Base-by-base conservation (phyloP, 2,888 invertebrate genomes). In the Galerucella pusilla region DNA sequence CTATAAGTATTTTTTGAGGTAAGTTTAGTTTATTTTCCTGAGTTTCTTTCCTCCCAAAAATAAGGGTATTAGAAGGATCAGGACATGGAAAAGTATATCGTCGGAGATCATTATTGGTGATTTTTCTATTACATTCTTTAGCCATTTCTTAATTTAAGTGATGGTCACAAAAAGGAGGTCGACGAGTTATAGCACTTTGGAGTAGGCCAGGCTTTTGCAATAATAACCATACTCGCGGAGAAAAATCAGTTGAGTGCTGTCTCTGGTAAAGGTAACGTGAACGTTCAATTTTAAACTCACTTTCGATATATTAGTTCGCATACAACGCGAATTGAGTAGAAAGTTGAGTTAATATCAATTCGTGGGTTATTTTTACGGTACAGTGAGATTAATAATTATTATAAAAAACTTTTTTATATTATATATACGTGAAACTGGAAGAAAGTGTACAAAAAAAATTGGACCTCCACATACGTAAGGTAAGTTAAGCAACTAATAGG, bases 321-420 rank as follows among this genome's bases (percentile, higher is more conserved):
- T 10, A 35, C 42, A 42, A 10, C 16, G 63, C 63, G 42, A 63
- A 63, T n/a, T 63, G 14, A 63, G 16, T 71, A 71, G 71, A 71
- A 71, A 71, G 71, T 71, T 20, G 57, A 9, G 54, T 59, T 65
- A 54, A 20, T 64, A 57, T 60, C 35, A 7, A 42, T 9, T 42
- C 35, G 46, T 42, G 42, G 46, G 45, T 12, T 64, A 28, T 54
- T 16, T 71, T 71, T 71, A 64, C 64, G 71, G 64, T 64, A 71
- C 64, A 71, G 61, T 54, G 57, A 42, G 35, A 35, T 35, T 10
- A 16, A 45, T 16, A 63, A 25, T 64, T 64, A 9, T 61, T 61
- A 61, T 49, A 61, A 69, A n/a, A 69, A 64, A 71, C 14, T 35
- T 28, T 64, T 70, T n/a, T 35, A 52, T 64, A 64, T 35, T 14